These are phyloP conservation scores for Collichthys lucidus DNA, from an alignment of 2,113 vertebrate species.

Conservation along the genomic window DNA sequence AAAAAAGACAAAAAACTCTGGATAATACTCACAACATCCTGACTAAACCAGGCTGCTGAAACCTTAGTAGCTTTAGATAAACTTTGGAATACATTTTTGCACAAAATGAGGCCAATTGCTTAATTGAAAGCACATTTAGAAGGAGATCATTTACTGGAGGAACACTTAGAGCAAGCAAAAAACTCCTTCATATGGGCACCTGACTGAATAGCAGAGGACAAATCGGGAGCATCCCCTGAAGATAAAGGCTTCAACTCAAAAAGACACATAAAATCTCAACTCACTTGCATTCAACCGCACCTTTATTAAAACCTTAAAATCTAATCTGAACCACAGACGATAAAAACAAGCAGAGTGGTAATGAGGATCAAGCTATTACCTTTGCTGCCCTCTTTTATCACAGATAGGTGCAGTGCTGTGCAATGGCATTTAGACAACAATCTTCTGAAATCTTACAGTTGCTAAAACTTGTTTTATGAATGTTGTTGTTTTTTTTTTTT, in stretches of 20 bases:
- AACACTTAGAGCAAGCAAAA: not conserved
- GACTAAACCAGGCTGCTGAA: not conserved
- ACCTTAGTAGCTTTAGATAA: not conserved
- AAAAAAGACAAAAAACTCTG: not conserved
- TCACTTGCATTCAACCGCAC: not conserved
- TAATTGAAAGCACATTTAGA: not conserved
- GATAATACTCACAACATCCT: not conserved
- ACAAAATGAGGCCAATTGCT: not conserved
- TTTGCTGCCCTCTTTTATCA: not conserved
- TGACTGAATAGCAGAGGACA: not conserved
- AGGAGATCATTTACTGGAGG: not conserved
- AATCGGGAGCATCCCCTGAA: not conserved
- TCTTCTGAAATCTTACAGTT: not conserved
- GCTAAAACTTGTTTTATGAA: constrained; percentile 9
- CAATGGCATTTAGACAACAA: not conserved
- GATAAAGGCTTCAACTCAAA: constrained; percentile 22
- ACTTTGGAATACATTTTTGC: not conserved
- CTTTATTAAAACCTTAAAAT: not conserved
- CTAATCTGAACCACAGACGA: not conserved
- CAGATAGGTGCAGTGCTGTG: not conserved
- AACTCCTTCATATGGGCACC: not conserved
- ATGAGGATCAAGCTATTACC: constrained; percentile 7
- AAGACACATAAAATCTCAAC: not conserved
- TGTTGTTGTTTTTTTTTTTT: constrained; percentile 41
- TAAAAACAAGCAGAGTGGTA: not conserved